Percentiles rank a stretch among this genome's conserved stretches.
These are phyloP conservation scores for Cebus imitator DNA, from an alignment of 2,113 vertebrate species.

Conservation along the genomic window DNA sequence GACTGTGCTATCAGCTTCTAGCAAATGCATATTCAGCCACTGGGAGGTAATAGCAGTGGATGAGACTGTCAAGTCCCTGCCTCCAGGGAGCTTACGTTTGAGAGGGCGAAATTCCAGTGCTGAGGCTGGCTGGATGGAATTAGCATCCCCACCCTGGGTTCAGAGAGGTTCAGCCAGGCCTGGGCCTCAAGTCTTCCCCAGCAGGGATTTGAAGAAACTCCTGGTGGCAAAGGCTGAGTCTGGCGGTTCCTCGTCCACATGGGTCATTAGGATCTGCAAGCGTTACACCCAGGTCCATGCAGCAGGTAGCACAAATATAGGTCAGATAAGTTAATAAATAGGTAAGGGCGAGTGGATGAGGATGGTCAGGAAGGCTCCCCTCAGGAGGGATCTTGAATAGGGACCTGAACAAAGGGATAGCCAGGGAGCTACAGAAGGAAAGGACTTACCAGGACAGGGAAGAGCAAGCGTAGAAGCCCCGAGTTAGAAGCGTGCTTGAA, in stretches of 20 bases:
- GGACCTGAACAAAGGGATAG: background rate
- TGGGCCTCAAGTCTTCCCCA: background rate
- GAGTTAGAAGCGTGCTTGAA: accelerated
- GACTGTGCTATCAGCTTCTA: background rate
- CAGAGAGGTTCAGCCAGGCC: background rate
- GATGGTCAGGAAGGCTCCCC: background rate
- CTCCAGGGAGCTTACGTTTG: background rate
- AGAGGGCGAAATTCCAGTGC: too few species aligned
- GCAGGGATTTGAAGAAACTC: background rate
- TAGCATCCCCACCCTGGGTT: background rate
- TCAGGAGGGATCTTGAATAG: background rate
- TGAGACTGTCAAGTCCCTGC: background rate
- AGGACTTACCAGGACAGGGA: background rate
- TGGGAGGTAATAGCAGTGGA: background rate
- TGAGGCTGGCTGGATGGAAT: background rate
- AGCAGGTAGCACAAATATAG: background rate
- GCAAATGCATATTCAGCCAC: background rate
- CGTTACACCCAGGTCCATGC: background rate
- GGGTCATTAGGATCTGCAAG: background rate
- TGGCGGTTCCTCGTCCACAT: background rate
- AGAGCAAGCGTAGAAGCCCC: background rate
- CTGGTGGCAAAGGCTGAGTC: background rate
- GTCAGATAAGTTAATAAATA: background rate
- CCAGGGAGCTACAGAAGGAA: background rate
- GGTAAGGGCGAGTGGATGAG: background rate